Percentiles rank a stretch among this genome's conserved stretches.
phyloP scores from a whole-genome alignment of 2,113 vertebrate genomes.

The Perca flavescens region DNA sequence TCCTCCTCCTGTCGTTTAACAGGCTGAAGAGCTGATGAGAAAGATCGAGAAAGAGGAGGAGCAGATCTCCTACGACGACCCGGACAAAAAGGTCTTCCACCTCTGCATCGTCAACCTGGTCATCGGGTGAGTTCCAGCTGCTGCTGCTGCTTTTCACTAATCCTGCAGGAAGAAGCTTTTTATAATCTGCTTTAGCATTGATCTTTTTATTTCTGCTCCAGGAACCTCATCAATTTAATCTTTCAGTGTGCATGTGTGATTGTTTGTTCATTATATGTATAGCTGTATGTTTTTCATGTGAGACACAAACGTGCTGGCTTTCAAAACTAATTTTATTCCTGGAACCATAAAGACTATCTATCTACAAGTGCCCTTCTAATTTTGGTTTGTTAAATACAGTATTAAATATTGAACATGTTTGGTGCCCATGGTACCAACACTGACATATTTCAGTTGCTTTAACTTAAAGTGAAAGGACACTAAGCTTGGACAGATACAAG shows the following conservation, averaged over 20 bases:
- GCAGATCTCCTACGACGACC: constrained; percentile 91
- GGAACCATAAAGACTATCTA: no score
- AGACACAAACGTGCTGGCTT: no score
- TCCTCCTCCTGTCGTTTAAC: neutral
- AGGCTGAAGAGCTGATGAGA: constrained; percentile 95
- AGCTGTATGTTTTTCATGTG: no score
- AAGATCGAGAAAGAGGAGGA: constrained; percentile 98
- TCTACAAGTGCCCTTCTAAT: no score
- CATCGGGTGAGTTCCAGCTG: constrained; percentile 86
- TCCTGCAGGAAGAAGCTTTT: neutral
- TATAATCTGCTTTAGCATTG: neutral
- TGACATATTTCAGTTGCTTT: neutral
- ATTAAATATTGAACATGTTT: no score
- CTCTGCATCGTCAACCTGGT: constrained; percentile 98
- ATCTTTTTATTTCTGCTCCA: neutral
- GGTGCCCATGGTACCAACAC: neutral
- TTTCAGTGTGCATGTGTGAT: neutral
- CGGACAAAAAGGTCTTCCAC: constrained; percentile 94
- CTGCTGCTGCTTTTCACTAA: no score
- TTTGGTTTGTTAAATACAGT: no score
- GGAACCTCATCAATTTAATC: neutral
- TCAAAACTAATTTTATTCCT: no score
- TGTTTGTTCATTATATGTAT: no score
- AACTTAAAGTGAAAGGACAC: neutral
- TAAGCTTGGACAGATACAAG: neutral